Conservation (phyloP, 2,888 invertebrate species). For the Notocelia uddmanniana region DNA sequence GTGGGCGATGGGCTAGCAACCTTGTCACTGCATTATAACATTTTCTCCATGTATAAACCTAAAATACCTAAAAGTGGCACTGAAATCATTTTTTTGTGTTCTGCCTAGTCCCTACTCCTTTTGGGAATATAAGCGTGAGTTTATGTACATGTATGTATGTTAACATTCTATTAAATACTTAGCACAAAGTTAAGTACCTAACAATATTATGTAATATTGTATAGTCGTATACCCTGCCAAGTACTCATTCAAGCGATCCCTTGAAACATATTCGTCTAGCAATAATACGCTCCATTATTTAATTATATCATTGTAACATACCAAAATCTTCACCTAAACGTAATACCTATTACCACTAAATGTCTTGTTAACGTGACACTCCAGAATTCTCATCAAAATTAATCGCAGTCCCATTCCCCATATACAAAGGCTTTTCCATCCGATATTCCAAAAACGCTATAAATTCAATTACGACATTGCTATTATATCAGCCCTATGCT, state of each 20-base stretch:
- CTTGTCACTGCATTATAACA: no score
- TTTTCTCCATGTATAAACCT: no score
- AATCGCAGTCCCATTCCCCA: slow-evolving; percentile 4
- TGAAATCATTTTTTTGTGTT: no score
- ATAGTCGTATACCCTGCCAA: no score
- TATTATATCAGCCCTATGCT: not conserved
- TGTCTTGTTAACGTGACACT: slow-evolving; percentile 18
- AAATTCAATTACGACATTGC: not conserved
- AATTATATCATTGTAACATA: slow-evolving; percentile 18
- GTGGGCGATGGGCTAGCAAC: no score
- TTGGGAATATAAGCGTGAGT: no score
- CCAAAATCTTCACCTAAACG: slow-evolving; percentile 7
- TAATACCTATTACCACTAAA: slow-evolving; percentile 20
- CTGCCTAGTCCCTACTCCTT: no score
- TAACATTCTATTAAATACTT: no score
- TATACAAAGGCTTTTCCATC: not conserved
- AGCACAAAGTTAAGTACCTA: no score
- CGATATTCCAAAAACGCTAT: not conserved
- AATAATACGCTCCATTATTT: not conserved
- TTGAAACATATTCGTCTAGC: not conserved
- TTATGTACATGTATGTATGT: no score
- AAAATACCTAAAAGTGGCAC: no score
- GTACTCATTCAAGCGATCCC: not conserved
- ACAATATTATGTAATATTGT: no score
- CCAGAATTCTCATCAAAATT: slow-evolving; percentile 27